Conservation (phyloP, 2,113 vertebrate genomes). For the Oenanthe melanoleuca region DNA sequence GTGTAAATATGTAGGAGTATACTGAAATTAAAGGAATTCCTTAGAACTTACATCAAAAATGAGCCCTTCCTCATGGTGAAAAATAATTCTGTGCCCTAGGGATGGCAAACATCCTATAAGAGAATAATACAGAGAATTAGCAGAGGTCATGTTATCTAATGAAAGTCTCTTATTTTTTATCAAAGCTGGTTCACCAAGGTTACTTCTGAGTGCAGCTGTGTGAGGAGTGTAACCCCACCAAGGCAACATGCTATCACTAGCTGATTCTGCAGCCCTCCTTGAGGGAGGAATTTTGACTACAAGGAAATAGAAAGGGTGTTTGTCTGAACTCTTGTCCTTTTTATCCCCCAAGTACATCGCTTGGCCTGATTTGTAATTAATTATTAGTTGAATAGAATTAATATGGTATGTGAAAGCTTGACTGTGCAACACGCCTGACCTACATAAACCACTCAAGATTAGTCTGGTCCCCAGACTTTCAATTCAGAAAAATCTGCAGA, state of each 20-base stretch:
- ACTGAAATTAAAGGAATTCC: not conserved
- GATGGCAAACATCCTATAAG: not conserved
- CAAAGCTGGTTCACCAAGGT: not conserved
- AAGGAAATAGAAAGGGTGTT: not conserved
- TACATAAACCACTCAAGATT: not conserved
- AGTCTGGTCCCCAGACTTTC: not conserved
- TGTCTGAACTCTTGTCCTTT: not conserved
- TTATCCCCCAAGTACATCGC: not conserved
- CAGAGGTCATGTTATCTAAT: not conserved
- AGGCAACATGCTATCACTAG: not conserved
- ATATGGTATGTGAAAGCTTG: not conserved
- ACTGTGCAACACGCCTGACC: not conserved
- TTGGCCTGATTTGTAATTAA: not conserved
- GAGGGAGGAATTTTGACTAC: not conserved
- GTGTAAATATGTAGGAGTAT: not conserved
- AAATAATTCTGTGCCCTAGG: not conserved
- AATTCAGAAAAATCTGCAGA: not conserved
- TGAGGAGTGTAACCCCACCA: not conserved
- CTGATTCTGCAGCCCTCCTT: not conserved
- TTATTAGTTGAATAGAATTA: not conserved
- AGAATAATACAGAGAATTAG: not conserved
- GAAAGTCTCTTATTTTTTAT: not conserved
- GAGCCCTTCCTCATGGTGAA: not conserved
- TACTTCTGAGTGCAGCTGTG: not conserved
- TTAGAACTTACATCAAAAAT: not conserved